Evolutionary conservation across 2,113 vertebrate genomes (phyloP), one percentile per base, ranked within the genome.

Genomic region (Neolamprologus devosi): DNA sequence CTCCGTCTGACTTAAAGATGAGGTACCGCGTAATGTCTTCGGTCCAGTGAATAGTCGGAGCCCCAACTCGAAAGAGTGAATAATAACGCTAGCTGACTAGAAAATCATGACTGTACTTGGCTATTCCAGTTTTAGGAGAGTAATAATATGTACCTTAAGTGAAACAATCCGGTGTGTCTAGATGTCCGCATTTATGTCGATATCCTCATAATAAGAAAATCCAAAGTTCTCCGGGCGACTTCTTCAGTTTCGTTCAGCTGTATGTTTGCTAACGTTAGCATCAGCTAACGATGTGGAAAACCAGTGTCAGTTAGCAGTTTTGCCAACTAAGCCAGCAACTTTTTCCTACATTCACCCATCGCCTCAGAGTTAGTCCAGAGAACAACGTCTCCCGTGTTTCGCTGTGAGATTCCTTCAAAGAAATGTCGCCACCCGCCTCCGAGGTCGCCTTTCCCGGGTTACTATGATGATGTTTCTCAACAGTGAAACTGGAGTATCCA

Each of bases 181-280:
- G 65, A 63, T 84, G 58, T 87, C 87, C 88, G 89, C 42, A 84
- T 84, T 86, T 81, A 90, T 75, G 33, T 26, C 19, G 83, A 88
- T 23, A 45, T 83, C 70, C 63, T 86, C 84, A 68, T 85, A 14
- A 86, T 86, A 21, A 49, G 3, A 75, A 87, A 54, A 85, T 51
- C 65, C 86, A 12, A 87, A 93, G 91, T 92, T 95, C 80, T 85
- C 54, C 60, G 28, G 73, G 89, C 85, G 89, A 87, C 84, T 89
- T 49, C 73, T 88, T 90, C 70, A 85, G 89, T 83, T 93, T 86
- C 85, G 80, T 49, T 80, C 91, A 85, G 89, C 89, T 83, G 85
- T 91, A 78, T 94, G 89, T 94, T 94, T 90, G 95, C 94, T 95
- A 94, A 92, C 81, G 85, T 89, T 92, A 94, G 89, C 88, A 60